Conservation (phyloP, 2,113 vertebrate genomes). For the Craseonycteris thonglongyai region DNA sequence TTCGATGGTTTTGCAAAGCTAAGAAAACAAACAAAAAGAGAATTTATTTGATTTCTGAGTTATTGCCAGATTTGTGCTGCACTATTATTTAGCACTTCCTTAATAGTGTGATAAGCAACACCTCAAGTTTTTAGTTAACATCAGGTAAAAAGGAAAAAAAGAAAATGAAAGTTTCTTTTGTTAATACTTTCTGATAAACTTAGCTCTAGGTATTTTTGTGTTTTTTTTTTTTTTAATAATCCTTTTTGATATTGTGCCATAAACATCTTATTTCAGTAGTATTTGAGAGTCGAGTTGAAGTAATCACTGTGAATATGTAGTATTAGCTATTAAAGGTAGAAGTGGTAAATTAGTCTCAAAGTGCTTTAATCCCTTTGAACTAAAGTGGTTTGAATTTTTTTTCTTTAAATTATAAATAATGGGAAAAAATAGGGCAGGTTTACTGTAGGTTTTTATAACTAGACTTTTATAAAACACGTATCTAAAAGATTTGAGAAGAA, state of each 20-base stretch:
- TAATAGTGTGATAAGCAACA: not conserved
- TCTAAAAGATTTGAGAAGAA: not conserved
- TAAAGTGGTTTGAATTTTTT: not conserved
- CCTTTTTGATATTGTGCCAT: not conserved
- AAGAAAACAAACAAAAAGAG: not conserved
- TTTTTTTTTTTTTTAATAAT: too few species aligned
- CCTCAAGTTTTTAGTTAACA: not conserved
- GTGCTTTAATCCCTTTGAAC: not conserved
- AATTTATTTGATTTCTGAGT: conserved; percentile 2
- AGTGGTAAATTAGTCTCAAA: not conserved
- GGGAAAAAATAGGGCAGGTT: not conserved
- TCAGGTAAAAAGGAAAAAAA: not conserved
- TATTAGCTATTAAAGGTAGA: not conserved
- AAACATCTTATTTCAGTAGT: not conserved
- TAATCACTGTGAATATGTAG: conserved; percentile 33
- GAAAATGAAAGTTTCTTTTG: not conserved
- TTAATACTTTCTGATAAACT: not conserved
- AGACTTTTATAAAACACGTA: not conserved
- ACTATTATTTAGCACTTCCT: conserved; percentile 16
- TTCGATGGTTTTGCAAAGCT: conserved; percentile 23
- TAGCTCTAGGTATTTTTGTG: not conserved
- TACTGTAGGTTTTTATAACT: not conserved
- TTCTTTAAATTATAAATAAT: not conserved
- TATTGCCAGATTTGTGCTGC: not conserved
- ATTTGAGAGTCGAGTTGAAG: not conserved